A percentile compares a stretch with the other conserved stretches of the same genome.
Evolutionary conservation across 1,140 invertebrate genomes (phyloP).

Genomic region (Eriocheir sinensis): DNA sequence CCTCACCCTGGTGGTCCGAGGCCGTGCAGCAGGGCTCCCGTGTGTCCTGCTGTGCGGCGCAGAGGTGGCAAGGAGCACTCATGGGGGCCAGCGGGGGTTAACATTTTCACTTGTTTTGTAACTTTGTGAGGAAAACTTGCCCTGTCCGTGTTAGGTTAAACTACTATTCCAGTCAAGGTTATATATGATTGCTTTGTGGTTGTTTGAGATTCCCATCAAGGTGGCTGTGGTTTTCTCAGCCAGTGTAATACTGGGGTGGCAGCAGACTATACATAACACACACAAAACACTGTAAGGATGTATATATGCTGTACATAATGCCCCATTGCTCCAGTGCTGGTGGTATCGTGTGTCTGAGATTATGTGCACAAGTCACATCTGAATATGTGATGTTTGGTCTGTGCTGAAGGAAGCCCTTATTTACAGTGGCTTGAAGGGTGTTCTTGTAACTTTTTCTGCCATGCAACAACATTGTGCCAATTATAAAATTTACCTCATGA

Average conservation of each 20-base stretch:
- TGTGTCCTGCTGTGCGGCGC: too few species aligned
- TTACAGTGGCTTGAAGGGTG: background rate
- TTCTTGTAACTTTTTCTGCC: background rate
- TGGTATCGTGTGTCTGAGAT: background rate
- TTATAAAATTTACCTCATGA: background rate
- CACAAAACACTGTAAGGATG: background rate
- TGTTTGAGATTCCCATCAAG: background rate
- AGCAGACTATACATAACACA: background rate
- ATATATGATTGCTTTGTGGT: conserved; percentile 15
- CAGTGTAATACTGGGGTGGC: conserved; percentile 12
- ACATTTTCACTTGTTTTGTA: conserved; percentile 15
- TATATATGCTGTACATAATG: conserved; percentile 18
- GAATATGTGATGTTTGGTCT: background rate
- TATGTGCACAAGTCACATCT: background rate
- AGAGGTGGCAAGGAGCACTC: background rate
- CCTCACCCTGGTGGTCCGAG: background rate
- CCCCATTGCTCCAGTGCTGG: background rate
- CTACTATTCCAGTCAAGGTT: conserved; percentile 15
- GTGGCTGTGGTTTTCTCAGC: background rate
- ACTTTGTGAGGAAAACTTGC: background rate
- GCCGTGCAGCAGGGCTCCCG: background rate
- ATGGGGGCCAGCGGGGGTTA: background rate
- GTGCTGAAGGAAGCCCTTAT: background rate
- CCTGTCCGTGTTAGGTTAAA: background rate
- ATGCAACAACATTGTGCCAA: background rate